These are phyloP conservation scores for Lepidostoma basale DNA, from an alignment of 1,140 invertebrate genomes.

Conservation along the genomic window DNA sequence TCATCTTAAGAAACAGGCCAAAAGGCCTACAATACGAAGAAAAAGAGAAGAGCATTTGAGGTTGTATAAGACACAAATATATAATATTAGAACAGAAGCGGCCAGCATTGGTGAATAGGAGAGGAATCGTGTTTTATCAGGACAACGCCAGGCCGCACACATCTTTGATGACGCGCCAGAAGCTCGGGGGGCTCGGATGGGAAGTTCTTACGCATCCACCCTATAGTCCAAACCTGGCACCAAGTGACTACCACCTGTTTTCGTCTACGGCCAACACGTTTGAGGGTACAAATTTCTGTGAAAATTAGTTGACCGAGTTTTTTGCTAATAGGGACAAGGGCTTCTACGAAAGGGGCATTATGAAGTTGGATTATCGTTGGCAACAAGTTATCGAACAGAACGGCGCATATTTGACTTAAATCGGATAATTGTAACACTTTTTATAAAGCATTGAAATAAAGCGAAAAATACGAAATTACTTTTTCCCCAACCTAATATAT, in stretches of 20 bases:
- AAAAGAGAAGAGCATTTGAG: too few species aligned
- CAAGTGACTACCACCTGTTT: too few species aligned
- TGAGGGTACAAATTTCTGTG: too few species aligned
- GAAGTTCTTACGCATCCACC: background rate
- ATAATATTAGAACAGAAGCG: background rate
- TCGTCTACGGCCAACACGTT: too few species aligned
- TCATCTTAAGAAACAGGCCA: too few species aligned
- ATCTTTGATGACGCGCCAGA: background rate
- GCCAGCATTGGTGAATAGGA: background rate
- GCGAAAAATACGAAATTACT: constrained; percentile 6
- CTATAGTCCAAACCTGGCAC: too few species aligned
- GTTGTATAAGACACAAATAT: too few species aligned
- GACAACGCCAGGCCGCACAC: background rate
- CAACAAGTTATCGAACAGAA: constrained; percentile 14
- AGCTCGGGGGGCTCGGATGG: background rate
- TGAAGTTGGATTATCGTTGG: constrained; percentile 10
- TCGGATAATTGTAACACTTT: constrained; percentile 7
- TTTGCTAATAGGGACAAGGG: too few species aligned
- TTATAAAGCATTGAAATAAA: constrained; percentile 15
- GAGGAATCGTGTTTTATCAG: background rate
- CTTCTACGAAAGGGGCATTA: too few species aligned
- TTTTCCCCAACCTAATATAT: constrained; percentile 7
- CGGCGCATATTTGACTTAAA: constrained; percentile 6
- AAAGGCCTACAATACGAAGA: too few species aligned
- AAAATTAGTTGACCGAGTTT: too few species aligned